Conservation (phyloP, 2,797 vertebrate genomes). For the Gymnopithys bicolor region DNA sequence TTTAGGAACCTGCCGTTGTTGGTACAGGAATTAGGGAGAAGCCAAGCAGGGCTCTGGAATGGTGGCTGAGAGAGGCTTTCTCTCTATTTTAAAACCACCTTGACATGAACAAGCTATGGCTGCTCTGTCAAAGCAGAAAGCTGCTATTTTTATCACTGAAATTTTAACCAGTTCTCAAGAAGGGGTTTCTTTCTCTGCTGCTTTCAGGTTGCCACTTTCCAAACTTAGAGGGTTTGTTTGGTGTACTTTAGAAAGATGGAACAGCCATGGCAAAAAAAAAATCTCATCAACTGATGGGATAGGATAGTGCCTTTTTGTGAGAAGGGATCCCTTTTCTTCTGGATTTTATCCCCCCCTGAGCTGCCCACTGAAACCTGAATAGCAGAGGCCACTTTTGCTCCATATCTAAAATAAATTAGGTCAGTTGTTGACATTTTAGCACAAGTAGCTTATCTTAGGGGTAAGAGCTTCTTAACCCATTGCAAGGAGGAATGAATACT, state of each 20-base stretch:
- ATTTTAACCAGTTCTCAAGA: not conserved
- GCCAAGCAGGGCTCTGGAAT: not conserved
- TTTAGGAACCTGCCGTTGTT: constrained; percentile 2
- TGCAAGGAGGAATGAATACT: not conserved
- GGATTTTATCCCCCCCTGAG: not conserved
- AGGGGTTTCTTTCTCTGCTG: not conserved
- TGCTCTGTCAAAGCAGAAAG: not conserved
- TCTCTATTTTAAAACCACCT: constrained; percentile 28
- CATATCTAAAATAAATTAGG: constrained; percentile 35
- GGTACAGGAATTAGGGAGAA: constrained; percentile 14
- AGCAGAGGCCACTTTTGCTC: not conserved
- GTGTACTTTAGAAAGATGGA: not conserved
- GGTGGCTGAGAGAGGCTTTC: constrained; percentile 16
- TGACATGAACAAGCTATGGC: constrained; percentile 7
- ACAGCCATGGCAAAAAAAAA: not conserved
- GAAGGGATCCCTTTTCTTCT: not conserved
- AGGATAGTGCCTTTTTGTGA: not conserved
- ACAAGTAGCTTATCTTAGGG: constrained; percentile 62
- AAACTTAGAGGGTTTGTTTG: not conserved
- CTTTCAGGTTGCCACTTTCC: not conserved
- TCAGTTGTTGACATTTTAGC: constrained; percentile 47
- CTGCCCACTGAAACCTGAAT: not conserved
- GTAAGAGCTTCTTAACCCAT: constrained; percentile 58
- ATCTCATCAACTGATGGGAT: not conserved
- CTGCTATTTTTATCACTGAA: constrained; percentile 32